phyloP scores from a whole-genome alignment of 2,888 invertebrate genomes.

The Acanthosepion esculentum region DNA sequence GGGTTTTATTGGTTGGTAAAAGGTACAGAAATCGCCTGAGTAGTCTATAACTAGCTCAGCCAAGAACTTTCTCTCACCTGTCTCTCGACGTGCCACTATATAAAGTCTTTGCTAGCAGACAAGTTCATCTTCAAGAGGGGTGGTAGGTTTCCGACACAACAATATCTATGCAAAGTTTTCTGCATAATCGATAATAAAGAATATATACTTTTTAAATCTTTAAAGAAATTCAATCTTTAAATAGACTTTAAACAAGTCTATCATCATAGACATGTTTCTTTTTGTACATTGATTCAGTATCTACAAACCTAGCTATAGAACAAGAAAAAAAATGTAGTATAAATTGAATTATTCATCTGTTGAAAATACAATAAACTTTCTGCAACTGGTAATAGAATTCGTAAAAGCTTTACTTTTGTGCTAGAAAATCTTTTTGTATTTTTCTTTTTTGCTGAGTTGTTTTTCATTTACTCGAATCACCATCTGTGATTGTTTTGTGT shows the following conservation, averaged over 20 bases:
- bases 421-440: not conserved
- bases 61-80: no score
- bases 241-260: not conserved
- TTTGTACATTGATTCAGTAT: not conserved
- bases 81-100: no score
- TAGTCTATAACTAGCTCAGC: no score
- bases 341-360: not conserved
- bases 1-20: no score
- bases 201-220: not conserved
- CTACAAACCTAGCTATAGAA: not conserved
- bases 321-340: not conserved
- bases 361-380: conserved; percentile 18
- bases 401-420: not conserved
- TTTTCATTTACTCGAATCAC: not conserved
- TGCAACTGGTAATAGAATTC: not conserved
- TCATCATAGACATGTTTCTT: not conserved
- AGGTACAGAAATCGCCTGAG: no score
- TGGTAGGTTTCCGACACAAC: no score
- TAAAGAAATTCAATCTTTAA: not conserved
- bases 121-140: no score
- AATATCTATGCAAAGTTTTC: no score
- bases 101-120: no score
- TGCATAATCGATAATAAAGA: no score
- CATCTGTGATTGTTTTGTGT: not conserved
- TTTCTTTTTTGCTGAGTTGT: not conserved